phyloP scores from a whole-genome alignment of 2,113 vertebrate genomes.

The Felis catus region DNA sequence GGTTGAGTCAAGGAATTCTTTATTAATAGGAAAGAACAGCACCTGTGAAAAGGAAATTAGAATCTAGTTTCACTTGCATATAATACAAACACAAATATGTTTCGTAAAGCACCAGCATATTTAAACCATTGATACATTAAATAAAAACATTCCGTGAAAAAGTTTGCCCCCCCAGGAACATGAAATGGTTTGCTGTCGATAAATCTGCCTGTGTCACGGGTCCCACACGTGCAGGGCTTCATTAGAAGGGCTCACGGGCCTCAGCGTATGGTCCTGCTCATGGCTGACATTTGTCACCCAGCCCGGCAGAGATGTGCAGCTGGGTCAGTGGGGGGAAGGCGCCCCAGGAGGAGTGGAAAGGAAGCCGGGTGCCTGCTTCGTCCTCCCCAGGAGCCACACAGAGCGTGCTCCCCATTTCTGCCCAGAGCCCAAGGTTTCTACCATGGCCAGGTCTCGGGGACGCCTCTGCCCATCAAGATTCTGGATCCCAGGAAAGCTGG shows the following conservation, averaged over 20 bases:
- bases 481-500: background rate
- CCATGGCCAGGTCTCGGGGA: background rate
- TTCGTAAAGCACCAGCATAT: background rate
- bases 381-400: accelerated
- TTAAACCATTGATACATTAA: background rate
- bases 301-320: accelerated
- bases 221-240: background rate
- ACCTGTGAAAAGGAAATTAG: background rate
- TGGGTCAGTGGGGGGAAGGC: background rate
- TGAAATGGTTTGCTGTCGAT: too few species aligned
- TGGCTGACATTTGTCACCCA: background rate
- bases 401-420: background rate
- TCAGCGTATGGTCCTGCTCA: accelerated
- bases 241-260: background rate
- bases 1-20: background rate
- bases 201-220: too few species aligned
- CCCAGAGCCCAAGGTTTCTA: background rate
- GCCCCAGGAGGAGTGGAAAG: too few species aligned
- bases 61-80: background rate
- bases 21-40: background rate
- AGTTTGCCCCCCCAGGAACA: too few species aligned
- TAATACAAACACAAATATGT: too few species aligned
- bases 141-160: background rate
- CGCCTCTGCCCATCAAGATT: too few species aligned
- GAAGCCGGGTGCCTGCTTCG: background rate